Base-by-base conservation (phyloP, 92 coral and sea anemone species). In the Actinernus sp. region DNA sequence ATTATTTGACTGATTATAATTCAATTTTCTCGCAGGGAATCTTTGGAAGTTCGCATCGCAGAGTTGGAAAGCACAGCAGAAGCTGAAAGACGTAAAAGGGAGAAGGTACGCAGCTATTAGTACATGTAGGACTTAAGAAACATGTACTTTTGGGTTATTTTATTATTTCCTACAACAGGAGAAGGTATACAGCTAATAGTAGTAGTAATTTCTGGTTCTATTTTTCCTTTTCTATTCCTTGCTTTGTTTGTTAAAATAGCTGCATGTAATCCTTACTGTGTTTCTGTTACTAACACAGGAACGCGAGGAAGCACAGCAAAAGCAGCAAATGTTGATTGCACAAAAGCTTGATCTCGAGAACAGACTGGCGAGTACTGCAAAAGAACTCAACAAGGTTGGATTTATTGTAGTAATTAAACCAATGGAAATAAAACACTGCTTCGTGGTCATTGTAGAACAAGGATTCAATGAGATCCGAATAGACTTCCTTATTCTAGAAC, bases 331-430 rank as follows among this genome's bases (percentile, higher is more conserved):
- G 11, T 84, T 94, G 14, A 89, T 94, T 8, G 57, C 79, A 7
- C 98, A 94, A 65, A 94, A 94, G 53, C 79, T 94, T 30, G 98
- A 91, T 32, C 46, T 91, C 14, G 94, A 94, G 65, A 94, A 85
- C 33, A 82, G 88, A 76, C 58, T 94, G 26, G 41, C 76, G 44
- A 71, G 68, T 51, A 49, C 58, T 12, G 92, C 91, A 58, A 64
- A 82, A 22, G 93, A 84, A 43, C 73, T 91, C 3, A 67, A 79
- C 11, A 94, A 94, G 87, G 97, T 90, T n/a, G n/a, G n/a, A n/a
- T n/a, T n/a, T n/a, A n/a, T n/a, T n/a, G n/a, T n/a, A n/a, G n/a
- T n/a, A n/a, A n/a, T n/a, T n/a, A n/a, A n/a, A n/a, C n/a, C n/a
- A n/a, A n/a, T n/a, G n/a, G n/a, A n/a, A n/a, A n/a, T n/a, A n/a